Evolutionary conservation across 2,113 vertebrate species (phyloP), one percentile per base, ranked within the genome.

Genomic region (Saguinus imperator): DNA sequence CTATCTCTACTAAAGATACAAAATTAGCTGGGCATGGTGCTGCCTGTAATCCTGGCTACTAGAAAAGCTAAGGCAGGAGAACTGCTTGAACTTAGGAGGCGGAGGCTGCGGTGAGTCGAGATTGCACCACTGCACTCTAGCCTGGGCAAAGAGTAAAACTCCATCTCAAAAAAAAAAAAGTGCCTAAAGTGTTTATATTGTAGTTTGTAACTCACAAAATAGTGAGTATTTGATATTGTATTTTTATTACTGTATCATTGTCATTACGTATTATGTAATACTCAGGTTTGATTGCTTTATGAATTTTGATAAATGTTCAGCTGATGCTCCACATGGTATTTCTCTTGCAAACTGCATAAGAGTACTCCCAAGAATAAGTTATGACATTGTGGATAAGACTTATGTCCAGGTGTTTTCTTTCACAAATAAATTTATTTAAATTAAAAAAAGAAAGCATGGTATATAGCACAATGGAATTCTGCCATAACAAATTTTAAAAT

Each of bases 241-340:
- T 98, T 98, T 98, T 98, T 97, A 80, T 97, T 97, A 92, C 94
- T 70, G 89, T 77, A 86, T 97, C 96, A 92, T 48, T 90, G 64
- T 97, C 97, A 45, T 86, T 91, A 55, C 20, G 43, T 85, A 40
- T 86, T 57, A 77, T 90, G 43, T 91, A 29, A 88, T 23, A 82
- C 48, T 97, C 93, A 48, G 83, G 91, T 87, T 89, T 66, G 92
- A 83, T 66, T 84, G 92, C 94, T 91, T 89, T 94, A 76, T 93
- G 91, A 96, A 95, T 97, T 97, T 97, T 89, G 94, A 89, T 95
- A 45, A 95, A 79, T n/a, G 87, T 97, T 83, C 82, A 75, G 97
- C 94, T 87, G 45, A 92, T 95, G 91, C 79, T 43, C 18, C 48
- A 64, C 10, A 1, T 14, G 55, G 76, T 43, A 27, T 87, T 50